These are phyloP conservation scores for Equus quagga DNA, from an alignment of 2,113 vertebrate genomes.

Conservation along the genomic window DNA sequence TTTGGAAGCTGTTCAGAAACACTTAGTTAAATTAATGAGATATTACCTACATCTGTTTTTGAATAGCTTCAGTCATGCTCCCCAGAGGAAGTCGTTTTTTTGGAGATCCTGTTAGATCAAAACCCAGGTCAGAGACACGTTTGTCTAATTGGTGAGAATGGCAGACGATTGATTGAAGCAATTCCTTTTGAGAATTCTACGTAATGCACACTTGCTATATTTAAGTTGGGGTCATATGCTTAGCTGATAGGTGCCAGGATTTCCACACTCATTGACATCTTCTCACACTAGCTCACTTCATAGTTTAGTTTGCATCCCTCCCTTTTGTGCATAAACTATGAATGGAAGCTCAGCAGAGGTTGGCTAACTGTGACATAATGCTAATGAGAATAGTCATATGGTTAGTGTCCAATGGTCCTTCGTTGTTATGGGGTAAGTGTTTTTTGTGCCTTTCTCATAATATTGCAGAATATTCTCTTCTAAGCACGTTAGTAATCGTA, in stretches of 20 bases:
- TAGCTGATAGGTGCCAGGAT: neutral
- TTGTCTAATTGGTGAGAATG: conserved; percentile 31
- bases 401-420: neutral
- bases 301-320: neutral
- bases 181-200: neutral
- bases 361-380: neutral
- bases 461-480: neutral
- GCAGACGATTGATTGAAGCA: neutral
- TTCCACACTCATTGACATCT: neutral
- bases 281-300: neutral
- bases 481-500: neutral
- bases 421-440: neutral
- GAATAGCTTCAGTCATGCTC: conserved; percentile 27
- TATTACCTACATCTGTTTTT: conserved; percentile 71
- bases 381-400: neutral
- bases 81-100: neutral
- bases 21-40: conserved; percentile 77
- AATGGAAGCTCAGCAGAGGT: neutral
- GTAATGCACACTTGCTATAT: neutral
- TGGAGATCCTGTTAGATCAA: conserved; percentile 21
- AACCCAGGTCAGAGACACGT: neutral
- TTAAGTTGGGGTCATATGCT: neutral
- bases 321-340: neutral
- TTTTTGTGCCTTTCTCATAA: neutral
- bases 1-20: conserved; percentile 74